These are phyloP conservation scores for Cotesia vestalis DNA, from an alignment of 1,140 invertebrate species.

Conservation along the genomic window DNA sequence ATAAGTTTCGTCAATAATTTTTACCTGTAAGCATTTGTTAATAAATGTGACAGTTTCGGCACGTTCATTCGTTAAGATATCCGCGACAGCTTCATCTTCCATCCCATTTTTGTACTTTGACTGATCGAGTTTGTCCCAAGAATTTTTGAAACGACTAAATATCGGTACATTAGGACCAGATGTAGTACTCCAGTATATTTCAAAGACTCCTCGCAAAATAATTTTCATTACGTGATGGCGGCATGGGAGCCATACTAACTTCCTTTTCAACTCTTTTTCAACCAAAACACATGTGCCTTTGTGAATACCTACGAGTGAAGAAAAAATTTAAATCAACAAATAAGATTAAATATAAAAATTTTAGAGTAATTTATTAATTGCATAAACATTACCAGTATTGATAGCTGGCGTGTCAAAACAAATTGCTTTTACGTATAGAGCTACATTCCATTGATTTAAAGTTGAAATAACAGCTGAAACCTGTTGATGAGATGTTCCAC, in stretches of 20 bases:
- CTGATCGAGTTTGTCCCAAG: conserved; percentile 46
- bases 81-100: conserved; percentile 27
- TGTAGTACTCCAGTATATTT: conserved; percentile 35
- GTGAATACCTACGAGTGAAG: neutral
- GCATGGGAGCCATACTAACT: conserved; percentile 39
- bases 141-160: conserved; percentile 47
- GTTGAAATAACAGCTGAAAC: conserved; percentile 42
- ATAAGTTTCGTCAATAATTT: conserved; percentile 1
- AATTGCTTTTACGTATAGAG: conserved; percentile 32
- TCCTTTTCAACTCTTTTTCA: conserved; percentile 28
- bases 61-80: neutral
- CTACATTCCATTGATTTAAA: conserved; percentile 34
- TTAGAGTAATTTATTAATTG: too few relatives aligned
- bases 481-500: conserved; percentile 42
- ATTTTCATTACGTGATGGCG: conserved; percentile 48
- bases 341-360: too few relatives aligned
- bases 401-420: conserved; percentile 43
- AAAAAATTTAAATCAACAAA: too few relatives aligned
- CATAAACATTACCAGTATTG: conserved; percentile 29
- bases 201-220: conserved; percentile 44
- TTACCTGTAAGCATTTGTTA: conserved; percentile 8
- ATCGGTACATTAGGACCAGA: conserved; percentile 47
- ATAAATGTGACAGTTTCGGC: conserved; percentile 22
- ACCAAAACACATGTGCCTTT: conserved; percentile 28
- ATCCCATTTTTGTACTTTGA: conserved; percentile 39